Conservation (phyloP, 2,888 invertebrate genomes). For the Latrodectus hesperus region DNA sequence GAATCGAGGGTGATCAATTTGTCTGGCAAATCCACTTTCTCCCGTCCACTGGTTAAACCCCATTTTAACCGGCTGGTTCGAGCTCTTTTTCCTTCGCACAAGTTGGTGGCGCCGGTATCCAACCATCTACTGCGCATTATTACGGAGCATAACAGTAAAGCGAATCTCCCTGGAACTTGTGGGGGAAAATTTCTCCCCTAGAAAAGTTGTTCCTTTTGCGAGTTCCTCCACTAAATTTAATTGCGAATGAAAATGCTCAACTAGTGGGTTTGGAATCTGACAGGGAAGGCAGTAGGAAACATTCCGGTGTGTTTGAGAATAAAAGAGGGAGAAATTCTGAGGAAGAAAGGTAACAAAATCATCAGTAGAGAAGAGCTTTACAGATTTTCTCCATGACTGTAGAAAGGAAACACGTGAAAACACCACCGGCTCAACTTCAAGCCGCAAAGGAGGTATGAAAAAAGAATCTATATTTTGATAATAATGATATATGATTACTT, state of each 20-base stretch:
- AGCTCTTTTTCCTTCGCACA: neutral
- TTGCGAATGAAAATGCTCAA: conserved; percentile 38
- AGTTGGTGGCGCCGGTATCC: conserved; percentile 6
- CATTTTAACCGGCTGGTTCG: neutral
- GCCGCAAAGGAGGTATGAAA: conserved; percentile 53
- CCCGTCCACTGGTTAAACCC: neutral
- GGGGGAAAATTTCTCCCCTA: neutral
- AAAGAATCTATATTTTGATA: neutral
- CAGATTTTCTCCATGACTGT: conserved; percentile 22
- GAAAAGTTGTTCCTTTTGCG: neutral
- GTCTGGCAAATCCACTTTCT: conserved; percentile 8
- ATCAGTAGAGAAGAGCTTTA: neutral
- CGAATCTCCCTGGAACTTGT: conserved; percentile 9
- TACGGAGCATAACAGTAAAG: conserved; percentile 52
- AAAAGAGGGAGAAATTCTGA: neutral
- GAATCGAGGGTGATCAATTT: conserved; percentile 19
- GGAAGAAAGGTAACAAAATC: neutral
- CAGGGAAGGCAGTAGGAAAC: neutral
- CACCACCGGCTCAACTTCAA: conserved; percentile 50
- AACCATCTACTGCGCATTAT: conserved; percentile 23
- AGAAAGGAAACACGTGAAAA: conserved; percentile 58
- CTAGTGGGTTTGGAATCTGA: conserved; percentile 55
- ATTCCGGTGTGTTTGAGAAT: neutral
- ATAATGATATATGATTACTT: too few relatives aligned
- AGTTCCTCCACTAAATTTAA: neutral